These are phyloP conservation scores for Ctenopoma multispine DNA, from an alignment of 2,797 vertebrate genomes.

Conservation along the genomic window DNA sequence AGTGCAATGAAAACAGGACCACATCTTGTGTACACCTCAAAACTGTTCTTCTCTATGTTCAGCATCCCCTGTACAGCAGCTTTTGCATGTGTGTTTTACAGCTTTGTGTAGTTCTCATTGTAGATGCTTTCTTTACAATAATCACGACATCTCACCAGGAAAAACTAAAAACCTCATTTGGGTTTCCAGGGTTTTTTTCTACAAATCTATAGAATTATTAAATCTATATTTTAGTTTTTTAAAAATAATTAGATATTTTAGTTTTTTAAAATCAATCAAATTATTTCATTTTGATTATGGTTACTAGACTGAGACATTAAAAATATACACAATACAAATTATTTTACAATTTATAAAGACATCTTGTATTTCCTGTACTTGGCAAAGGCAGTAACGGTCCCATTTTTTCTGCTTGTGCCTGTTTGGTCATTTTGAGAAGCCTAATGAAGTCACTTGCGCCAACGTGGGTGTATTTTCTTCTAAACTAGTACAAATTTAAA, in stretches of 20 bases:
- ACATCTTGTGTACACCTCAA: neutral
- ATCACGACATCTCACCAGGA: neutral
- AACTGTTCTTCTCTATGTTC: neutral
- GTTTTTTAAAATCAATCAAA: neutral
- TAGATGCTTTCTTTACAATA: constrained; percentile 16
- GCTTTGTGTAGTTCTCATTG: neutral
- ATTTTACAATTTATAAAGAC: too few relatives aligned
- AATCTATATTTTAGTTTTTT: too few relatives aligned
- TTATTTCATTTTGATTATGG: neutral
- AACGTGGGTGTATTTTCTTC: neutral
- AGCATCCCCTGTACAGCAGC: neutral
- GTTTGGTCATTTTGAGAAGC: neutral
- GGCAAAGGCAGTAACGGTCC: too few relatives aligned
- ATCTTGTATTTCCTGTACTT: neutral
- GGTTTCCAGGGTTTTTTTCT: neutral
- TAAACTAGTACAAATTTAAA: neutral
- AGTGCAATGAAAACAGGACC: neutral
- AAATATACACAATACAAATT: neutral
- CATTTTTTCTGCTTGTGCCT: neutral
- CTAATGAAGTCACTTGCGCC: neutral
- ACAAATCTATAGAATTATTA: too few relatives aligned
- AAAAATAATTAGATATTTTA: too few relatives aligned
- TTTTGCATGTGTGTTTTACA: neutral
- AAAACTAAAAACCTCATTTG: constrained; percentile 4
- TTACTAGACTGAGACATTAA: neutral